Base-by-base conservation (phyloP, 2,888 invertebrate genomes). In the Drosophila recens region DNA sequence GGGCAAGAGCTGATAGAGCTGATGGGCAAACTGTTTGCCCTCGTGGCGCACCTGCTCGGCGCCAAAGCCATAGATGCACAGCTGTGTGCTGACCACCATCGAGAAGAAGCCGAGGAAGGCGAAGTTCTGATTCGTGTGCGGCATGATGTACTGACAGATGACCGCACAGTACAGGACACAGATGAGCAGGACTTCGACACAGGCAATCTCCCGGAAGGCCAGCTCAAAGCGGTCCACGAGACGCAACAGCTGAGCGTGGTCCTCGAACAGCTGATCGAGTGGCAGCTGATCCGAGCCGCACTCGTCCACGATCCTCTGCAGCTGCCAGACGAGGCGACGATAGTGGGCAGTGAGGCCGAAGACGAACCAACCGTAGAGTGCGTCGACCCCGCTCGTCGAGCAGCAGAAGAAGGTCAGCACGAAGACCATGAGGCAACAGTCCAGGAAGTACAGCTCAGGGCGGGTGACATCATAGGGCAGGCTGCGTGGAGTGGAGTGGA, bases 91-190 rank as follows among this genome's bases (percentile, higher is more conserved):
- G 48, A 71, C 57, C 30, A 71, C 71, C 57, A 71, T 48, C 13
- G 76, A 72, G 34, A 75, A 82, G 70, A 80, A 82, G 13, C 71
- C 82, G 11, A 80, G 72, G n/a, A 82, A 80, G 40, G 80, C 82
- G 0, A 80, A 53, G 43, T 80, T 80, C 58, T 82, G 80, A 13
- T 80, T 64, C 33, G 67, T 68, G 20, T 82, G 80, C 6, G 80
- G 80, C 80, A 80, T 82, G 0, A 82, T 80, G 43, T 70, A 82
- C 53, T 80, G 80, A 8, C 80, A 82, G 46, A 80, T 80, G 8
- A 82, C 82, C 10, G 80, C 58, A 13, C 82, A 80, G 52, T 80
- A 80, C 1, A 80, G 67, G 40, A 70, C 65, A 1, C 80, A 82
- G 42, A 82, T 80, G 2, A 82, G 23, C 6, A 80, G 53, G 20